A percentile compares a stretch with the other conserved stretches of the same genome.
Evolutionary conservation across 2,113 vertebrate species (phyloP).

Genomic region (Danio rerio): DNA sequence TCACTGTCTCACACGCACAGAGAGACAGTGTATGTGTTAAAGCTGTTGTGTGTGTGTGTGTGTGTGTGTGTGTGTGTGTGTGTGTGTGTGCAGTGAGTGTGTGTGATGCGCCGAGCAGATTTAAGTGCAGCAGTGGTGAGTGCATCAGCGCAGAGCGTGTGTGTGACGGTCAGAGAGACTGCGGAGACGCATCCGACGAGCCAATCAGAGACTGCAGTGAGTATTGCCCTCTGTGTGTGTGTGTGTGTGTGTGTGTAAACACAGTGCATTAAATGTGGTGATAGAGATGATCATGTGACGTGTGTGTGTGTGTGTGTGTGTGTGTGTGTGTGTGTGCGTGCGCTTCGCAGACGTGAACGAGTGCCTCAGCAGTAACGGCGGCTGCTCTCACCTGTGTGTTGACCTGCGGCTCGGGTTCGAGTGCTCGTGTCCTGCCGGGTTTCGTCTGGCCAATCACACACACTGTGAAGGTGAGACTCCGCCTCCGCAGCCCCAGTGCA

Average conservation of each 20-base stretch:
- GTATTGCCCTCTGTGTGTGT: conserved; percentile 50
- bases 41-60: background rate
- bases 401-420: conserved; percentile 83
- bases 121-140: conserved; percentile 83
- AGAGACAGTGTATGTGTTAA: background rate
- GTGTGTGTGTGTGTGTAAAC: background rate
- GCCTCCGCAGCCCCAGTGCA: background rate
- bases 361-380: conserved; percentile 77
- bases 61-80: background rate
- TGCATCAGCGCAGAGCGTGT: conserved; percentile 83
- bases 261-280: too few relatives aligned
- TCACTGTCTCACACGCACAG: too few relatives aligned
- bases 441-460: conserved; percentile 71
- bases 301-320: background rate
- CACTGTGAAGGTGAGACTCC: conserved; percentile 81
- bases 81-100: conserved; percentile 65
- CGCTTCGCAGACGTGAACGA: conserved; percentile 78
- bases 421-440: conserved; percentile 83
- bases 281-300: background rate
- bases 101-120: conserved; percentile 78
- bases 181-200: conserved; percentile 85
- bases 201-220: conserved; percentile 83
- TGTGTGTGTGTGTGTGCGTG: background rate
- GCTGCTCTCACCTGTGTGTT: conserved; percentile 83
- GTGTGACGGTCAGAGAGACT: conserved; percentile 79